Base-by-base conservation (phyloP, 92 coral and sea anemone genomes). In the Porites evermanni region DNA sequence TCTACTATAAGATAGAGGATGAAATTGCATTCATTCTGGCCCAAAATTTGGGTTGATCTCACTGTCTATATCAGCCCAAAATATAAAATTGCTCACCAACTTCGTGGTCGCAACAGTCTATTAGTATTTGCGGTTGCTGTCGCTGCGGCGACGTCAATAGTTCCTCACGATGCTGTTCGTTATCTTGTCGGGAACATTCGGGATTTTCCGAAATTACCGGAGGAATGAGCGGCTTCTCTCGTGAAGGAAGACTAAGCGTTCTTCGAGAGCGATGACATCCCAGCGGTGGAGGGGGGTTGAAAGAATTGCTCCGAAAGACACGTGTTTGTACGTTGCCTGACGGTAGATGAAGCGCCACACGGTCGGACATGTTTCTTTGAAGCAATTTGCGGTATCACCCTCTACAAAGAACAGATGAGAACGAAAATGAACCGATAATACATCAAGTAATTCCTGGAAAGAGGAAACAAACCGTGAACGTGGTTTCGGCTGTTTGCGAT, bases 181-280 rank as follows among this genome's bases (percentile, higher is more conserved):
- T 24, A 64, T 8, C 64, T 54, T 21, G 61, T 50, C 23, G 72
- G 24, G 72, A 73, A 14, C 26, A 24, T 17, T 90, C 93, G 1
- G 87, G 69, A 44, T 47, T 64, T 64, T 90, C 87, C 13, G 86
- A 69, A 61, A 86, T 88, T 8, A 65, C 81, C 24, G 86, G 83
- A 3, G 93, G 93, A 60, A 90, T 74, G 47, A 70, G 60, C 5
- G 88, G 73, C 75, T 87, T 87, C 63, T 90, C 93, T 4, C 91
- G 75, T 6, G 86, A 77, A 1, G 93, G 93, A 24, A 90, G 83
- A 19, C 93, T 90, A 26, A 72, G 78, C 14, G 93, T 90, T 70
- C 93, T 26, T 59, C 89, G 52, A 19, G 93, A 81, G 52, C 93
- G 88, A 65, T 65, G 76, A n/a, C 70, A 44, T 19, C 79, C 68